Percentiles rank a stretch among this genome's conserved stretches.
These are phyloP conservation scores for Actinia equina DNA, from an alignment of 64 coral and sea anemone species.

Conservation along the genomic window DNA sequence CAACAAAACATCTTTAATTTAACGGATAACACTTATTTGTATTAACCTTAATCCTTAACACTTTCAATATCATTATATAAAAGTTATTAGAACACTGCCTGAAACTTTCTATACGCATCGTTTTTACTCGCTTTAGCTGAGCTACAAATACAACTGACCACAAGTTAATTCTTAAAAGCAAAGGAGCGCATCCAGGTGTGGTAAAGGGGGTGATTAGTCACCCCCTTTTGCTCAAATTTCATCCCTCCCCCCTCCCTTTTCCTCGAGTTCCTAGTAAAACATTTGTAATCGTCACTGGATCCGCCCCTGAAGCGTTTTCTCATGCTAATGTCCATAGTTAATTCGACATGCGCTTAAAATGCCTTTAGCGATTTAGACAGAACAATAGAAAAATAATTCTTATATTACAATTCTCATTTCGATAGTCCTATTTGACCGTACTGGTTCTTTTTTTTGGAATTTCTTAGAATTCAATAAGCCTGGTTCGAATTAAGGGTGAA, in stretches of 20 bases:
- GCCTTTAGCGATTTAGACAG: background rate
- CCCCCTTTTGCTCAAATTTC: too few species aligned
- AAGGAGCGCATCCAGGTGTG: too few species aligned
- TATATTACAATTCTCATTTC: conserved; percentile 4
- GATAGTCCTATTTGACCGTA: background rate
- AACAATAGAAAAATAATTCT: background rate
- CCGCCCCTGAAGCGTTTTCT: background rate
- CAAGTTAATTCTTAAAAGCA: background rate
- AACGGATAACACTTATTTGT: background rate
- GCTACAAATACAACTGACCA: background rate
- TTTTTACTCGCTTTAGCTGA: background rate
- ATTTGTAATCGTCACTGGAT: too few species aligned
- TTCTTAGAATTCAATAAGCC: background rate
- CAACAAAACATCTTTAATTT: too few species aligned
- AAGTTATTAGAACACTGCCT: background rate
- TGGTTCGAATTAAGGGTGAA: background rate
- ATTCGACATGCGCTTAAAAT: background rate
- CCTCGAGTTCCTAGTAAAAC: too few species aligned
- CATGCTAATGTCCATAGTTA: background rate
- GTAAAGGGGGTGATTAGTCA: too few species aligned
- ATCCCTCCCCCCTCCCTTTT: too few species aligned
- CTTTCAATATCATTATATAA: background rate
- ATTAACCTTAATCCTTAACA: too few species aligned
- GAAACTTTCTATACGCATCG: background rate
- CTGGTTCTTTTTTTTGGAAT: background rate